A percentile compares a stretch with the other conserved stretches of the same genome.
Evolutionary conservation across 2,113 vertebrate genomes (phyloP).

Genomic region (Peromyscus californicus): DNA sequence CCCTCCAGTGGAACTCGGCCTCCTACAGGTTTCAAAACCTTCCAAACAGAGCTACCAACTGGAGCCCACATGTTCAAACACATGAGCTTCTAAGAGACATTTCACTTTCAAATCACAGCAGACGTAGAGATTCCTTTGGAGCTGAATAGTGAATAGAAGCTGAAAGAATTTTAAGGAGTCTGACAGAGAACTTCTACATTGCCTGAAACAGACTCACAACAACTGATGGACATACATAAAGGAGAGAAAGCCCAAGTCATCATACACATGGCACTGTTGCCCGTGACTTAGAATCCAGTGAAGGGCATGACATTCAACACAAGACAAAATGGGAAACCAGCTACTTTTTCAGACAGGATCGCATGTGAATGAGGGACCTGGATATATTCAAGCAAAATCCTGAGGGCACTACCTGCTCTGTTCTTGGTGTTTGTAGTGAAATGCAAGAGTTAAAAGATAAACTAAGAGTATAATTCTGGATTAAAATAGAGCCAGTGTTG

Average conservation of each 20-base stretch:
- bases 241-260: not conserved
- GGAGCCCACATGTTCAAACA: not conserved
- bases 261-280: not conserved
- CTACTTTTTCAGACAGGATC: not conserved
- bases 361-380: too few relatives aligned
- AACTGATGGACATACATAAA: not conserved
- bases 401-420: not conserved
- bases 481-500: not conserved
- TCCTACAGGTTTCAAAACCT: not conserved
- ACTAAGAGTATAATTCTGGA: not conserved
- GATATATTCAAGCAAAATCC: not conserved
- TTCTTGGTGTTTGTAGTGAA: not conserved
- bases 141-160: not conserved
- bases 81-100: not conserved
- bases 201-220: not conserved
- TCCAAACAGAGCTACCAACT: not conserved
- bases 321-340: not conserved
- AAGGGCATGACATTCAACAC: too few relatives aligned
- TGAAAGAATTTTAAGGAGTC: not conserved
- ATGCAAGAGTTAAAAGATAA: not conserved
- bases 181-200: not conserved
- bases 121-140: not conserved
- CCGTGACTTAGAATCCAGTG: not conserved
- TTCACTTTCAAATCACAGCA: not conserved
- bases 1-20: not conserved